Evolutionary conservation across 2,797 vertebrate genomes (phyloP), one percentile per base, ranked within the genome.

Genomic region (Alfaro cultratus): DNA sequence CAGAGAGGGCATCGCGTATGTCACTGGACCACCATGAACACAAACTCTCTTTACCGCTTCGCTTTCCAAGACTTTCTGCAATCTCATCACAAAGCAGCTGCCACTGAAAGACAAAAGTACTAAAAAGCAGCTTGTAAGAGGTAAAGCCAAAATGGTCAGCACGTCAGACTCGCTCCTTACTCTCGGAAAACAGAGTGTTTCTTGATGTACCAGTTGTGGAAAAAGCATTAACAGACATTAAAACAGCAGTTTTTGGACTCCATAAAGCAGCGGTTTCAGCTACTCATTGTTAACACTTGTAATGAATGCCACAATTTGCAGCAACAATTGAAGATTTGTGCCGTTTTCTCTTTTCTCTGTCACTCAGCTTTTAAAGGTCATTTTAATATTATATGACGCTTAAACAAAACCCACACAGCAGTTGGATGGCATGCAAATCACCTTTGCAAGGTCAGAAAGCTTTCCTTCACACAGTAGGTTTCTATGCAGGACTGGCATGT

Each of bases 1-100:
- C 68, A 92, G 80, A 88, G 81, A n/a, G 64, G 68, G 75, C 75
- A 80, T 89, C 92, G 85, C 88, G 77, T 1, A 4, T 74, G 71
- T 72, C 16, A 47, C 60, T 64, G 4, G 45, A 76, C 60, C 53
- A 47, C 67, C n/a, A 49, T 57, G 57, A 80, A 80, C 79, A 83
- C 71, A 31, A 36, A 29, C 57, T 79, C 62, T 78, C 73, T 72
- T 55, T 6, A 45, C 15, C 11, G 15, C 75, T 71, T 74, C 31
- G 39, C 43, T 74, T 62, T 55, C 31, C 36, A 71, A 39, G 45
- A 72, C 75, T 78, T 73, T 45, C 49, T 49, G 39, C n/a, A 41
- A 68, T 79, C 53, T 74, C 51, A 16, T 71, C 60, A 78, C 46
- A 83, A 78, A 84, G 51, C 74, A 26, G 49, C 76, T 84, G 75